Base-by-base conservation (phyloP, 2,113 vertebrate genomes). In the Enhydra lutris region DNA sequence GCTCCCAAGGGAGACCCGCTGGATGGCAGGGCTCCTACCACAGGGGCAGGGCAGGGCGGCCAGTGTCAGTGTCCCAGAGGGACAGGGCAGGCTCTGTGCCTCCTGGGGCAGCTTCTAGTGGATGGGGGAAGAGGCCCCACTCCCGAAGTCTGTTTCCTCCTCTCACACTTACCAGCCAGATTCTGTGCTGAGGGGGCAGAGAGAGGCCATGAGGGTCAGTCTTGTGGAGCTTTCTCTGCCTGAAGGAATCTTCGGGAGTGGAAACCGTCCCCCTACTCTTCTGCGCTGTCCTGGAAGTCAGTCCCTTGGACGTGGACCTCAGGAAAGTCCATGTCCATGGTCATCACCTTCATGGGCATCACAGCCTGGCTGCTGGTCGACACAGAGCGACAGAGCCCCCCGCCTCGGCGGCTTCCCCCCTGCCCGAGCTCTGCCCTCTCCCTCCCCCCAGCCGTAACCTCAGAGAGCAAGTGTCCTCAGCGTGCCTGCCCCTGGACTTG, bases 11-110 rank as follows among this genome's bases (percentile, higher is more conserved):
- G 42, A 23, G 17, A n/a, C 76, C 29, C 14, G 14, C 73, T 17
- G 23, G 39, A 11, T 31, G 24, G 36, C 5, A 15, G 52, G 69
- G 50, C 52, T 42, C 10, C n/a, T 13, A 17, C 67, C 24, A 20
- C 11, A 21, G 26, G 26, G 26, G 1, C 47, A 1, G 4, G 47
- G 61, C n/a, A 1, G 26, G 65, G 24, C 2, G 0, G 73, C 45
- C 31, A 12, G 47, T n/a, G 61, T 7, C 55, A 18, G 1, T 9
- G 17, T 20, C 12, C 0, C 31, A 18, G 39, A 39, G 34, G 50
- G 24, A 5, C 26, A 2, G 42, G 20, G 42, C n/a, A 42, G 74
- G 2, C 45, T 39, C 26, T 42, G 9, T 55, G 24, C 74, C 42
- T 74, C 20, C 63, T 45, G 52, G 24, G 55, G 20, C 52, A 55